phyloP scores from a whole-genome alignment of 2,888 invertebrate species.

The Ariolimax columbianus region DNA sequence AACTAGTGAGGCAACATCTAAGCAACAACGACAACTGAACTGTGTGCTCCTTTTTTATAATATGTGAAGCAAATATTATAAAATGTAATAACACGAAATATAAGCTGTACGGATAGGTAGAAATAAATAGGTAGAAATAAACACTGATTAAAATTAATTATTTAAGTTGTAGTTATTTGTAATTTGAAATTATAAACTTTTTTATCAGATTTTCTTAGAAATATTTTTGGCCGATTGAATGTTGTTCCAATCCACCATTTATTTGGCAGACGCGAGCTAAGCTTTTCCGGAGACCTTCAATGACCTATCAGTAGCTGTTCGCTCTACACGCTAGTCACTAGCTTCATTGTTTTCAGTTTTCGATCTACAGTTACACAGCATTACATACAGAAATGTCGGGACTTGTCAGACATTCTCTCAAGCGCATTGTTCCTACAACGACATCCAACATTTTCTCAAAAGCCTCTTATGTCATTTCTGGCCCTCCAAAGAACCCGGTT shows the following conservation, averaged over 20 bases:
- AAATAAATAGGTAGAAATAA: no score
- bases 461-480: conserved; percentile 55
- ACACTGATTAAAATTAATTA: no score
- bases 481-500: conserved; percentile 57
- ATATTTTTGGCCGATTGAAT: background rate
- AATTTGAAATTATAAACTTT: no score
- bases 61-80: no score
- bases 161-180: no score
- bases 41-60: no score
- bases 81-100: no score
- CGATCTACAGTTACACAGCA: background rate
- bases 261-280: background rate
- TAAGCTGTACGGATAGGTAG: no score
- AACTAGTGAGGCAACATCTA: no score
- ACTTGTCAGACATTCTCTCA: conserved; percentile 33
- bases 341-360: background rate
- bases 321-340: background rate
- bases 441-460: conserved; percentile 46
- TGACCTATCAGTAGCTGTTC: background rate
- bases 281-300: background rate
- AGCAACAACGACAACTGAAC: no score
- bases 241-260: background rate
- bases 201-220: background rate
- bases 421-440: conserved; percentile 42
- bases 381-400: conserved; percentile 44